Evolutionary conservation across 1,140 invertebrate species (phyloP), one percentile per base, ranked within the genome.

Genomic region (Himalopsyche phryganea): DNA sequence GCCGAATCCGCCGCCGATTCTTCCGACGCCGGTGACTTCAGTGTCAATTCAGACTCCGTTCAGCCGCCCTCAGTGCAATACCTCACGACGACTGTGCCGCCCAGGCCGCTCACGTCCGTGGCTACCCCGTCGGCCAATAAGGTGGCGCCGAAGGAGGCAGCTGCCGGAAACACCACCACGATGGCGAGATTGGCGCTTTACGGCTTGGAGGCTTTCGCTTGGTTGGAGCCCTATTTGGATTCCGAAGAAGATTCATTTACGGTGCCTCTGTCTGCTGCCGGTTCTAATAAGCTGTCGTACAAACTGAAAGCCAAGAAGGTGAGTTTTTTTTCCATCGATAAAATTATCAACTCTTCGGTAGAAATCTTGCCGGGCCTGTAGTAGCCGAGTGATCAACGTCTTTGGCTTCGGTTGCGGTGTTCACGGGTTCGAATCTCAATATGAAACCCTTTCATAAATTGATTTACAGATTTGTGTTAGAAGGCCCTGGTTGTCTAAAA

Each of bases 181-280:
- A 18, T 11, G 40, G 15, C n/a, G 17, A 51, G 36, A 17, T 23
- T 61, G 20, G 23, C 6, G 45, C 6, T 6, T 10, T 61, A 61
- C 20, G 49, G 42, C 1, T 35, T 61, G 14, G 20, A 57, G 19
- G 49, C 32, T 1, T 61, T 38, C 44, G 15, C 53, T 6, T 61
- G 60, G 60, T 19, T 61, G 14, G 42, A 40, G 40, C 53, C 46
- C 14, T 61, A 61, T 32, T 14, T 61, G 19, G 40, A 32, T 6
- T 18, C 36, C n/a, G 36, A 48, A 1, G 47, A 60, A 14, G 13
- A 60, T 36, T 13, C 4, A 9, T 15, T 60, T 1, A 18, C 23
- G 18, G 11, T 60, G 20, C 51, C 45, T 6, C 7, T 23, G 10
- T n/a, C n/a, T 2, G 6, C 13, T 2, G 23, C 38, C 18, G 23